Evolutionary conservation across 2,113 vertebrate genomes (phyloP).

Genomic region (Tricholaema leucomelas): DNA sequence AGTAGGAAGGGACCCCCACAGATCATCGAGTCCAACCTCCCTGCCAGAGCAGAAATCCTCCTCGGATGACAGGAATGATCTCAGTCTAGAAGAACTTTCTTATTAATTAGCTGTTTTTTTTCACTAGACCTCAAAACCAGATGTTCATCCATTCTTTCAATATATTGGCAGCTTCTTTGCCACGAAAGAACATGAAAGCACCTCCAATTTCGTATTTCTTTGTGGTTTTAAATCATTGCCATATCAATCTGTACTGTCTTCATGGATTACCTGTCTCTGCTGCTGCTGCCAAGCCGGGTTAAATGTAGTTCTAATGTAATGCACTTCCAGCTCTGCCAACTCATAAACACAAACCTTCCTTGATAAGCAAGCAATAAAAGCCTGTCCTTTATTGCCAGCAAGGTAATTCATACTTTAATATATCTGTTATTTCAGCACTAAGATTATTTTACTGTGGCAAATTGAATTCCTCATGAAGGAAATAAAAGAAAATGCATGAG

Average conservation of each 20-base stretch:
- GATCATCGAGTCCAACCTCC: too few species aligned
- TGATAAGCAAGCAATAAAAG: slow-evolving; percentile 66
- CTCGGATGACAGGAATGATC: neutral
- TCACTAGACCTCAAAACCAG: neutral
- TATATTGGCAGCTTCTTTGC: neutral
- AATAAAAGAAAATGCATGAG: slow-evolving; percentile 12
- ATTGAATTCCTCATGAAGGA: slow-evolving; percentile 28
- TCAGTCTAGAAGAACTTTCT: neutral
- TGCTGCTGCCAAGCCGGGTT: slow-evolving; percentile 2
- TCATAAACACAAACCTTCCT: slow-evolving; percentile 51
- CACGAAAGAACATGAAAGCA: neutral
- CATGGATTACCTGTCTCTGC: neutral
- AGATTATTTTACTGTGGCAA: slow-evolving; percentile 47
- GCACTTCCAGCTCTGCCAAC: neutral
- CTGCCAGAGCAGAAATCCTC: neutral
- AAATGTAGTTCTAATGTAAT: slow-evolving; percentile 42
- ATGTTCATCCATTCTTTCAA: neutral
- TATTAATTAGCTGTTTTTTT: neutral
- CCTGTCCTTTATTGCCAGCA: slow-evolving; percentile 45
- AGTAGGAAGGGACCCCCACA: too few species aligned
- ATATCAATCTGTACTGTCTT: neutral
- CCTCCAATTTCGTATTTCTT: neutral
- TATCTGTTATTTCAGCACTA: slow-evolving; percentile 37
- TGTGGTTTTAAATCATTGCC: neutral
- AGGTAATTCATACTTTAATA: slow-evolving; percentile 51